A percentile compares a stretch with the other conserved stretches of the same genome.
These are phyloP conservation scores for Eupithecia tripunctaria DNA, from an alignment of 2,888 invertebrate species.

Conservation along the genomic window DNA sequence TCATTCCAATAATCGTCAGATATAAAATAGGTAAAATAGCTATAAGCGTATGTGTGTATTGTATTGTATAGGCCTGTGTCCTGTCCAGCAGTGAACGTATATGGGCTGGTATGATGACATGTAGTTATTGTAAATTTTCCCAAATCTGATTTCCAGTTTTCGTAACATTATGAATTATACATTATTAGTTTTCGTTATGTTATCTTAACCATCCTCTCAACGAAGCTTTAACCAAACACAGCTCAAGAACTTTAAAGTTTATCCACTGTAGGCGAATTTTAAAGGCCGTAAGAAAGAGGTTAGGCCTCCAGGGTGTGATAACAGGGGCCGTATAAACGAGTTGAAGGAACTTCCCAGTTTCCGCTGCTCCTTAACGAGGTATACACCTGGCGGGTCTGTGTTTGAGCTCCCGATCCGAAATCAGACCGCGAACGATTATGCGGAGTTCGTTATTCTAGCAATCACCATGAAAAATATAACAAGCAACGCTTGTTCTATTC, in stretches of 20 bases:
- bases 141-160: background rate
- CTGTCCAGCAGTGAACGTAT: no score
- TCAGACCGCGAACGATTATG: background rate
- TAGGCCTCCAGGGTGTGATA: constrained; percentile 71
- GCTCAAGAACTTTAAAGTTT: constrained; percentile 36
- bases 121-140: no score
- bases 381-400: constrained; percentile 47
- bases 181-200: no score
- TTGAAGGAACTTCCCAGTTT: constrained; percentile 65
- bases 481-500: no score
- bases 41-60: no score
- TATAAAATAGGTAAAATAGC: no score
- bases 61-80: no score
- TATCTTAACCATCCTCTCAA: constrained; percentile 9
- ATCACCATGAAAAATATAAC: background rate
- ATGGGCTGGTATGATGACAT: no score
- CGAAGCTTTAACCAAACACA: constrained; percentile 18
- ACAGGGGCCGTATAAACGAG: constrained; percentile 65
- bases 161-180: constrained; percentile 6
- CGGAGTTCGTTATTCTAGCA: background rate
- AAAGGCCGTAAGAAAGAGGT: constrained; percentile 59
- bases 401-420: constrained; percentile 32
- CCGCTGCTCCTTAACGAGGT: constrained; percentile 62
- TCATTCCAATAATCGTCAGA: background rate
- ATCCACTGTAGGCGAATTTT: constrained; percentile 41